Evolutionary conservation across 1,140 invertebrate genomes (phyloP).

Genomic region (Aphaenogaster ashmeadi): DNA sequence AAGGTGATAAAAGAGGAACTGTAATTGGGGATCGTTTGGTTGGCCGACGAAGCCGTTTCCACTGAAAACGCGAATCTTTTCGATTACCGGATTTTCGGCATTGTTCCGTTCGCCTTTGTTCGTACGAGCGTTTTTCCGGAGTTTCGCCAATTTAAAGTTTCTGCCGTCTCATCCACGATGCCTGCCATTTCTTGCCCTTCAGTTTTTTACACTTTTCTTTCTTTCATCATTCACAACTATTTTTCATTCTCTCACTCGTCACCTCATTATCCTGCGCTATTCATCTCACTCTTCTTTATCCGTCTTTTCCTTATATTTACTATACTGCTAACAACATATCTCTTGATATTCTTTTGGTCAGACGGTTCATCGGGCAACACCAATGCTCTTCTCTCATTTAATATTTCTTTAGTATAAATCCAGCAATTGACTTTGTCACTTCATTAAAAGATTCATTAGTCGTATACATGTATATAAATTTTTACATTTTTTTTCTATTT

Average conservation of each 20-base stretch:
- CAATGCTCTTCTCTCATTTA: background rate
- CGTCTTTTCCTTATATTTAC: constrained; percentile 34
- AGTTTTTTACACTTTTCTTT: constrained; percentile 54
- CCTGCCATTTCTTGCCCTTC: constrained; percentile 61
- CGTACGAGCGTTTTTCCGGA: constrained; percentile 69
- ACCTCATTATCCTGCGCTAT: constrained; percentile 42
- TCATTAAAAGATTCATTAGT: constrained; percentile 1
- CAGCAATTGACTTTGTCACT: background rate
- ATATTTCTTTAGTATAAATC: background rate
- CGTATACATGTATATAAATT: background rate
- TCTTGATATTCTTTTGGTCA: background rate
- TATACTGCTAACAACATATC: background rate
- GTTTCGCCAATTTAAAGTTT: constrained; percentile 70
- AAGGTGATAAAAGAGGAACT: constrained; percentile 39
- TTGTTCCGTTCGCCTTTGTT: constrained; percentile 70
- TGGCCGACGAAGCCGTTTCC: constrained; percentile 10
- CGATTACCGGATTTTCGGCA: constrained; percentile 58
- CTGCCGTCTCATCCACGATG: constrained; percentile 59
- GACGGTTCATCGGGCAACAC: background rate
- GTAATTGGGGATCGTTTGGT: constrained; percentile 56
- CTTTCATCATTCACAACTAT: constrained; percentile 19
- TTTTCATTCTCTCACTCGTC: constrained; percentile 53
- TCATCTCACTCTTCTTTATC: constrained; percentile 5
- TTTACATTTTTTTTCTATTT: background rate
- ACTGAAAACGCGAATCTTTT: constrained; percentile 50